A percentile compares a stretch with the other conserved stretches of the same genome.
Evolutionary conservation across 2,888 invertebrate species (phyloP).

Genomic region (Aphelenchoides bicaudatus): DNA sequence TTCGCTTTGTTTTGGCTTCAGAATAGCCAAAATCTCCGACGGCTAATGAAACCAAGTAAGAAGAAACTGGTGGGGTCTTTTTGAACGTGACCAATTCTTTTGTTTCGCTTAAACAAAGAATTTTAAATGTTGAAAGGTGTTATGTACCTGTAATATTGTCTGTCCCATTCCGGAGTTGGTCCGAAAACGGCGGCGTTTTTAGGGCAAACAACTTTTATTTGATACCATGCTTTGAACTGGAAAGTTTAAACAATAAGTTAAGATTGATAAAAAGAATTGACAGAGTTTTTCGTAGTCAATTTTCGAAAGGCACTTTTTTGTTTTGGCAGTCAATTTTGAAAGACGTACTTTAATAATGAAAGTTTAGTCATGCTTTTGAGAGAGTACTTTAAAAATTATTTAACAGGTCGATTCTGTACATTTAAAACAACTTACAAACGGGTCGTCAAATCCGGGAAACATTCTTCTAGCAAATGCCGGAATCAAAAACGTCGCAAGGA

Average conservation of each 20-base stretch:
- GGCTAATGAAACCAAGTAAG: neutral
- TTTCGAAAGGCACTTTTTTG: too few species aligned
- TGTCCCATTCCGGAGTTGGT: neutral
- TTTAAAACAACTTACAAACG: too few species aligned
- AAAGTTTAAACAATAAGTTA: too few species aligned
- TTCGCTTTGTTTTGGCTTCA: neutral
- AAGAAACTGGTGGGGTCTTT: neutral
- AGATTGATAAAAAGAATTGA: too few species aligned
- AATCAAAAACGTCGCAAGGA: neutral
- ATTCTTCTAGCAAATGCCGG: slow-evolving; percentile 3
- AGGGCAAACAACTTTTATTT: neutral
- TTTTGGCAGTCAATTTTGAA: too few species aligned
- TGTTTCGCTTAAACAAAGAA: neutral
- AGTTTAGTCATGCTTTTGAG: too few species aligned
- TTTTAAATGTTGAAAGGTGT: neutral
- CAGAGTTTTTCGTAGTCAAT: too few species aligned
- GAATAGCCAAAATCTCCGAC: neutral
- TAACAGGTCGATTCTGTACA: too few species aligned
- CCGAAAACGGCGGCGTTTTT: neutral
- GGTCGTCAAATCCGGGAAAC: slow-evolving; percentile 11
- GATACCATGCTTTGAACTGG: neutral
- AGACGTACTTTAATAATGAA: too few species aligned
- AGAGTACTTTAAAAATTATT: too few species aligned
- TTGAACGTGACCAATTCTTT: neutral
- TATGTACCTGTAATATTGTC: neutral